phyloP scores from a whole-genome alignment of 1,140 invertebrate species.

The Panagrolaimus sp. region DNA sequence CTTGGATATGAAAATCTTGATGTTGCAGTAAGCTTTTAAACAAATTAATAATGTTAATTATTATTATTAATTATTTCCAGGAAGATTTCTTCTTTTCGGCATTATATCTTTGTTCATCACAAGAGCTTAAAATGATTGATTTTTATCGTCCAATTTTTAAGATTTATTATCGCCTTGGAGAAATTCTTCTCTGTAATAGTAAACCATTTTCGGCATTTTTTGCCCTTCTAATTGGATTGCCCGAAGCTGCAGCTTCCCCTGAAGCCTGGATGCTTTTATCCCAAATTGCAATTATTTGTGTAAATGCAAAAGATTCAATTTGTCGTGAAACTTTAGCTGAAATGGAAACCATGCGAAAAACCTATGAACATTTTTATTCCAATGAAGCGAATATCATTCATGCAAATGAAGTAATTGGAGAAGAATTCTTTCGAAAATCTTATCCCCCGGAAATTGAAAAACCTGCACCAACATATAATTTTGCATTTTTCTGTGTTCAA shows the following conservation, averaged over 20 bases:
- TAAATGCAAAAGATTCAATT: background rate
- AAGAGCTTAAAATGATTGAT: too few species aligned
- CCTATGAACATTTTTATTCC: background rate
- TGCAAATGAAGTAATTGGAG: background rate
- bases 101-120: too few species aligned
- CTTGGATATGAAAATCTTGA: constrained; percentile 1
- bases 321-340: background rate
- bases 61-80: background rate
- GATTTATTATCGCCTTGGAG: background rate
- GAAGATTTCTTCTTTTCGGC: background rate
- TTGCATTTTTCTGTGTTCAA: constrained; percentile 5
- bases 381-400: background rate
- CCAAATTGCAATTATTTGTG: background rate
- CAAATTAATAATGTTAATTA: background rate
- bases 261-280: background rate
- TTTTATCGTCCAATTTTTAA: background rate
- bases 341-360: background rate
- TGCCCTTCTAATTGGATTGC: background rate
- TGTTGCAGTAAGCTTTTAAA: background rate
- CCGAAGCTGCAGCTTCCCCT: background rate
- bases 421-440: background rate
- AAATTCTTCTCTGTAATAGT: background rate
- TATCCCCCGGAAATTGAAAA: background rate
- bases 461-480: background rate
- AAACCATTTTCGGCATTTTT: background rate